Evolutionary conservation across 2,797 vertebrate species (phyloP), one percentile per base, ranked within the genome.

Genomic region (Bradypus variegatus): DNA sequence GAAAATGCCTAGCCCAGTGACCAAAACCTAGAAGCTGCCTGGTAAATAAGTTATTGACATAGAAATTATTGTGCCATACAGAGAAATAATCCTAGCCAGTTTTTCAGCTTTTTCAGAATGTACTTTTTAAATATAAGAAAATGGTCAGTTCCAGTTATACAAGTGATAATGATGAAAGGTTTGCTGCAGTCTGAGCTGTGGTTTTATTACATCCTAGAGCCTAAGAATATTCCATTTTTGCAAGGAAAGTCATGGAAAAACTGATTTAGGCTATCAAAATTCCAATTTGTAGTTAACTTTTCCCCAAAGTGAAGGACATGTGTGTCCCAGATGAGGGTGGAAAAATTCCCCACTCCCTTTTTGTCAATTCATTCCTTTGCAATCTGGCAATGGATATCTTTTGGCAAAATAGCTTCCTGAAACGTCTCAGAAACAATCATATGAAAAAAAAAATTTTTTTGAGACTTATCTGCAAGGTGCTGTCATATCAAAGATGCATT

Each of bases 181-280:
- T 76, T 83, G 81, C 69, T 45, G 4, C n/a, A 53, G 69, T 33
- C 73, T 62, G 41, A 12, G 14, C 81, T 86, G 81, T 41, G 23
- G 36, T 79, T 92, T 91, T 65, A 85, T 93, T 38, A 70, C 10
- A 87, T 78, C 72, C 48, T 13, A 84, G 79, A 80, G 81, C 55
- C 82, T 69, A 36, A 62, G 89, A 53, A 73, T 89, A 80, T 91
- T 86, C 60, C 76, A 80, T 92, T 91, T 80, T 90, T 70, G 76
- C 62, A 92, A 91, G 82, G 60, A 48, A 91, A 67, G 23, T 92
- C 60, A 91, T 88, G 36, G 67, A 7, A 19, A 82, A 93, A 55
- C 55, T 87, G 36, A 92, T 67, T 70, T 13, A 38, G 75, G 65
- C 76, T 89, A 45, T 94, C 92, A 94, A 85, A 93, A 72, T 93